phyloP scores from a whole-genome alignment of 2,888 invertebrate species.

The Omphaloscelis lunosa region DNA sequence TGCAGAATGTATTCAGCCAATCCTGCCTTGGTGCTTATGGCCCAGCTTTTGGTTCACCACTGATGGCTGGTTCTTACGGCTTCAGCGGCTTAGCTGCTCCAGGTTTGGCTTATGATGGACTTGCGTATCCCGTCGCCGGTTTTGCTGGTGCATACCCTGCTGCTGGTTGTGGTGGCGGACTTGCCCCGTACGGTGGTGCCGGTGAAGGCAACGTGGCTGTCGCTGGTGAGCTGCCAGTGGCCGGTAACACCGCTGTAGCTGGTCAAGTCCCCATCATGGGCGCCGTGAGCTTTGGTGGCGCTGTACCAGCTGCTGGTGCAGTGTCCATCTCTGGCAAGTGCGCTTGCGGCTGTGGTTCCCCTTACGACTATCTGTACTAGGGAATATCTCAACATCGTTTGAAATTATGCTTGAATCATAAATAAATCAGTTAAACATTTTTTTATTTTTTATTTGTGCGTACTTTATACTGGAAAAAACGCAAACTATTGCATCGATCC shows the following conservation, averaged over 20 bases:
- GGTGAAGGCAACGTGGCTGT: constrained; percentile 70
- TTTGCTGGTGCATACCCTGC: constrained; percentile 1
- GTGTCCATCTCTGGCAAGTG: constrained; percentile 61
- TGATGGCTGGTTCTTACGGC: constrained; percentile 4
- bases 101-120: constrained; percentile 9
- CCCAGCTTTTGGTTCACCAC: neutral
- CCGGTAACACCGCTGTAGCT: constrained; percentile 54
- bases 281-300: constrained; percentile 56
- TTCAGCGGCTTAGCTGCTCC: constrained; percentile 1
- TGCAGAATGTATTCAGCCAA: too few relatives aligned
- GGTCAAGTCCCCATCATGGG: constrained; percentile 46
- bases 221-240: constrained; percentile 60
- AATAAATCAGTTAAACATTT: too few relatives aligned
- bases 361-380: constrained; percentile 10
- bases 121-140: neutral
- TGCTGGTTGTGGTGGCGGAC: neutral
- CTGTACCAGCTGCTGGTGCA: constrained; percentile 60
- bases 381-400: neutral
- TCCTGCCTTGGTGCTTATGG: constrained; percentile 16
- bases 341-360: constrained; percentile 40
- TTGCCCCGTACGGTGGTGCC: constrained; percentile 52
- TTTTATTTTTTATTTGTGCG: too few relatives aligned
- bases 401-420: neutral
- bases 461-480: too few relatives aligned
- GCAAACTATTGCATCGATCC: too few relatives aligned